Evolutionary conservation across 2,797 vertebrate species (phyloP).

Genomic region (Cyprinodon diabolis): DNA sequence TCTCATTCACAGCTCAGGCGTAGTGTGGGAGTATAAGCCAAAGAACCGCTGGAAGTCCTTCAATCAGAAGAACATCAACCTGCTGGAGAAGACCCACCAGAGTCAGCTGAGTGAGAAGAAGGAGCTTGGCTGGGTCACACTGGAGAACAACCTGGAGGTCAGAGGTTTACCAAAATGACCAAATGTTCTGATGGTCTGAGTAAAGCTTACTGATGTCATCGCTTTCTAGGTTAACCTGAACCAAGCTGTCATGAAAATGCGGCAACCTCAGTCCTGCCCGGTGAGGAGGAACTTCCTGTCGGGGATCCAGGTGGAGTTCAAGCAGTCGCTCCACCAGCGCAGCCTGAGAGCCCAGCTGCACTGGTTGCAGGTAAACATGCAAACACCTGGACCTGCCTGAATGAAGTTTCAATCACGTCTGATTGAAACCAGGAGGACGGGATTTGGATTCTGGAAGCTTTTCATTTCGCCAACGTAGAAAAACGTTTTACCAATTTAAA

Average conservation of each 20-base stretch:
- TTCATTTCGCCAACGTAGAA: too few relatives aligned
- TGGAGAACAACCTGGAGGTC: conserved; percentile 90
- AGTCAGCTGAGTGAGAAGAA: conserved; percentile 68
- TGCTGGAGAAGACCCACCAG: conserved; percentile 90
- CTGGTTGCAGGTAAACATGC: conserved; percentile 90
- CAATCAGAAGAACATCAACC: conserved; percentile 90
- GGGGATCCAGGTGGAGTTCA: conserved; percentile 93
- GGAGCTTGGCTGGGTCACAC: conserved; percentile 79
- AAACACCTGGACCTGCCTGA: not conserved
- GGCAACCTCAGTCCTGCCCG: conserved; percentile 80
- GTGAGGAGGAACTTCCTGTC: conserved; percentile 93
- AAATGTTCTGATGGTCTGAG: not conserved
- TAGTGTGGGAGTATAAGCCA: conserved; percentile 95
- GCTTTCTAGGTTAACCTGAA: conserved; percentile 87
- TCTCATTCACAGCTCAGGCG: conserved; percentile 84
- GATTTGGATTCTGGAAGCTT: too few relatives aligned
- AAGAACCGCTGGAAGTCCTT: conserved; percentile 95
- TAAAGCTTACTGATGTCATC: conserved; percentile 21
- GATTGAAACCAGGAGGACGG: too few relatives aligned
- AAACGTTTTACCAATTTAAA: too few relatives aligned
- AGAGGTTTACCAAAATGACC: conserved; percentile 19
- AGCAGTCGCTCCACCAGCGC: conserved; percentile 92
- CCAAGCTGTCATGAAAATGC: conserved; percentile 88
- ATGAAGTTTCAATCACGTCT: too few relatives aligned
- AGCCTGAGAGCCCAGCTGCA: conserved; percentile 91